Percentiles rank a stretch among this genome's conserved stretches.
Conservation (phyloP, 2,797 vertebrate genomes). For the Sylvia borin region DNA sequence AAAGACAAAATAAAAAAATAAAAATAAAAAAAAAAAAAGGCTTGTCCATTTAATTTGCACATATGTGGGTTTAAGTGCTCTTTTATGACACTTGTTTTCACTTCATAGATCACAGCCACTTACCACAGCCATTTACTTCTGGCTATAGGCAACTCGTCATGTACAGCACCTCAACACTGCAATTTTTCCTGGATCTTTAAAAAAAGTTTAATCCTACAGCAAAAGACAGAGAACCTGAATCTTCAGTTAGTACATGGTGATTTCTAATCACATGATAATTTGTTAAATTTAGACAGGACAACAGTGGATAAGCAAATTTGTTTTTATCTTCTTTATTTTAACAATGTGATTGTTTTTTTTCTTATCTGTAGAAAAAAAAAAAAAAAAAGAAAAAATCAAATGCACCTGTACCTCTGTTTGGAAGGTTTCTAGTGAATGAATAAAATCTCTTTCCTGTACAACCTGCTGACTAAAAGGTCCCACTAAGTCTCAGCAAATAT, state of each 20-base stretch:
- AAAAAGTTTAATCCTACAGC: background rate
- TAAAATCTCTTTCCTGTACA: background rate
- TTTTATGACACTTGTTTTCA: background rate
- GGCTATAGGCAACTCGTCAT: background rate
- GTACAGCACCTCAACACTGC: background rate
- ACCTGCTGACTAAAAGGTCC: background rate
- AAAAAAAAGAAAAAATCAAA: background rate
- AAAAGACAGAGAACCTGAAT: background rate
- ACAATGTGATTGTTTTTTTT: background rate
- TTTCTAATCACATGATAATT: background rate
- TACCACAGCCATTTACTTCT: background rate
- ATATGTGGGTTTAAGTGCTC: background rate
- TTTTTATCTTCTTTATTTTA: background rate
- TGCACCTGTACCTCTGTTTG: background rate
- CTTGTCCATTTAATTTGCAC: background rate
- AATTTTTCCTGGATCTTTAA: background rate
- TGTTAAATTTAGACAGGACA: background rate
- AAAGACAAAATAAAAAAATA: background rate
- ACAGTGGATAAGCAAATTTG: fast-evolving
- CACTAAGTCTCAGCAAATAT: background rate
- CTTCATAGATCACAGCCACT: background rate
- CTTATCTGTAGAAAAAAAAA: too few relatives aligned
- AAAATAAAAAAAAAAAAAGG: background rate
- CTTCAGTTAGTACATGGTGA: background rate
- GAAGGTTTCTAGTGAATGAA: background rate